Percentiles rank a stretch among this genome's conserved stretches.
Conservation (phyloP, 2,888 invertebrate genomes). For the Philereme vetulata region DNA sequence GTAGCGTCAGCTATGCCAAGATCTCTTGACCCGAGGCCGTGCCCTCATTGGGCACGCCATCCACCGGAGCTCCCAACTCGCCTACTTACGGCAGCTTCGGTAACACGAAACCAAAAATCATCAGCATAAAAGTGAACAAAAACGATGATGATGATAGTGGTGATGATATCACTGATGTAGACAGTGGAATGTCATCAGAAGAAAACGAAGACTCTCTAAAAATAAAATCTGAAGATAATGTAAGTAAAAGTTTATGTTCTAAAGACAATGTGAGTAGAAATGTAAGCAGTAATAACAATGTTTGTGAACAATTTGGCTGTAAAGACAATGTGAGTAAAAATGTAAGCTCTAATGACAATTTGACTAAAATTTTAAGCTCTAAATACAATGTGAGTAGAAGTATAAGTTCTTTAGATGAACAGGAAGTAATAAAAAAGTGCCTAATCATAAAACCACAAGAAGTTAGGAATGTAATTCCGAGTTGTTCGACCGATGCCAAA, state of each 20-base stretch:
- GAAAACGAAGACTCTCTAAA: conserved; percentile 73
- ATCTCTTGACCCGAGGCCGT: conserved; percentile 79
- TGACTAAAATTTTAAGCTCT: conserved; percentile 48
- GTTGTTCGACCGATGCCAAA: conserved; percentile 66
- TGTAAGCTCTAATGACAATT: conserved; percentile 22
- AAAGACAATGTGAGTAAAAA: conserved; percentile 39
- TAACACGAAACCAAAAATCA: conserved; percentile 56
- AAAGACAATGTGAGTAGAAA: conserved; percentile 42
- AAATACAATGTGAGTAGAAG: conserved; percentile 24
- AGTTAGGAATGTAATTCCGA: conserved; percentile 77
- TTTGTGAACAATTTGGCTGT: conserved; percentile 26
- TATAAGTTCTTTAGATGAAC: conserved; percentile 41
- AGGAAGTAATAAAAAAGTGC: conserved; percentile 72
- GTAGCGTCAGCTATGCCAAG: conserved; percentile 57
- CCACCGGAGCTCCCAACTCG: conserved; percentile 48
- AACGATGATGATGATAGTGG: conserved; percentile 39
- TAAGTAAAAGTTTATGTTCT: conserved; percentile 48
- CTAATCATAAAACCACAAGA: conserved; percentile 70
- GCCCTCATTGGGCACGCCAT: conserved; percentile 68
- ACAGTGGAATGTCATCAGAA: conserved; percentile 79
- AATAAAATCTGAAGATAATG: conserved; percentile 34
- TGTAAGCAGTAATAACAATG: conserved; percentile 14
- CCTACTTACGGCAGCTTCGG: conserved; percentile 72
- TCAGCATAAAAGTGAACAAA: conserved; percentile 22
- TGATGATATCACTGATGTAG: conserved; percentile 46